Evolutionary conservation across 2,797 vertebrate species (phyloP).

Genomic region (Cichlasoma orientale): DNA sequence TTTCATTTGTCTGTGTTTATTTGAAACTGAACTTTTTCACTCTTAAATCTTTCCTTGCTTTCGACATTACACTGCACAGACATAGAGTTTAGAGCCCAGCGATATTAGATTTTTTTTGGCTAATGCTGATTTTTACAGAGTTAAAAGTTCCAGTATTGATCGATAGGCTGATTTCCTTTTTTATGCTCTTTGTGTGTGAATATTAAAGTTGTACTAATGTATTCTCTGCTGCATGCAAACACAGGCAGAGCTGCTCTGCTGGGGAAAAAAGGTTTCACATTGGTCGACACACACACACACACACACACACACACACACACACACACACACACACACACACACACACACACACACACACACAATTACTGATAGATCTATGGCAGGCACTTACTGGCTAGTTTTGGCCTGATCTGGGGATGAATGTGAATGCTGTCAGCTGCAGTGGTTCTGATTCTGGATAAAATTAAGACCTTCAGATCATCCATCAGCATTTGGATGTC

Average conservation of each 20-base stretch:
- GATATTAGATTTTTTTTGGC: not conserved
- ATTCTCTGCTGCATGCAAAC: not conserved
- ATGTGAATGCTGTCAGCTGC: not conserved
- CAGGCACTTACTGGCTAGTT: not conserved
- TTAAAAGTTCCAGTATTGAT: not conserved
- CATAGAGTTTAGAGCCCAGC: not conserved
- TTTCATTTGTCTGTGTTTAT: conserved; percentile 23
- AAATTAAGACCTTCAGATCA: not conserved
- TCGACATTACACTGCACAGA: not conserved
- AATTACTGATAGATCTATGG: not conserved
- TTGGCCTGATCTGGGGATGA: no score
- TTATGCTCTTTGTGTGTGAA: not conserved
- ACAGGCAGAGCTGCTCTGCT: not conserved
- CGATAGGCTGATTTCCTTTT: not conserved
- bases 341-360: no score
- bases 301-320: no score
- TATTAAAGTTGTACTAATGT: not conserved
- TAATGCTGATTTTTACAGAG: not conserved
- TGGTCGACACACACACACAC: no score
- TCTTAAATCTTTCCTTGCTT: not conserved
- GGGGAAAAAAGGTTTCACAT: no score
- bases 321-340: no score
- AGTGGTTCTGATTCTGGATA: not conserved
- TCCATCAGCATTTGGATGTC: not conserved
- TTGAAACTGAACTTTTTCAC: not conserved